These are phyloP conservation scores for Psilopsiagon aymara DNA, from an alignment of 2,113 vertebrate genomes.

Conservation along the genomic window DNA sequence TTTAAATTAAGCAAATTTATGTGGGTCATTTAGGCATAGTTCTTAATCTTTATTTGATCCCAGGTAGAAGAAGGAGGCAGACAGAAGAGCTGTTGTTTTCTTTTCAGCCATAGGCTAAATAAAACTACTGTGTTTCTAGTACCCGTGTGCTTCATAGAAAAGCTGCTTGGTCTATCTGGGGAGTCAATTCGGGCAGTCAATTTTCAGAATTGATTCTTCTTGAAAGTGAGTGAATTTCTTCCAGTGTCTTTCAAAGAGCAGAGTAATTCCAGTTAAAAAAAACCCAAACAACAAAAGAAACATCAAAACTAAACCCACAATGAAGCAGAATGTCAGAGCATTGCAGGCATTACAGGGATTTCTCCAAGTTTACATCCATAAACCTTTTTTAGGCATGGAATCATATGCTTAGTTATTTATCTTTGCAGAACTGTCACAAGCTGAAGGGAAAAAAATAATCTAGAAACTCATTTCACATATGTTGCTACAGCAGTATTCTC, in stretches of 20 bases:
- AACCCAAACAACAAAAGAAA: not conserved
- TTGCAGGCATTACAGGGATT: not conserved
- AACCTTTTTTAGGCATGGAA: not conserved
- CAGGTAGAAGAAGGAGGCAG: not conserved
- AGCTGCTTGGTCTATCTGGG: not conserved
- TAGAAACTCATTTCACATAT: rapidly evolving
- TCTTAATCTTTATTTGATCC: not conserved
- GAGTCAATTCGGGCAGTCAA: not conserved
- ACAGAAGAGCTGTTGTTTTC: not conserved
- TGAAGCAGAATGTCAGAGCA: not conserved
- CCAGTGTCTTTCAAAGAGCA: not conserved
- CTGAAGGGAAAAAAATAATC: not conserved
- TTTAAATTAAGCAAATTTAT: not conserved
- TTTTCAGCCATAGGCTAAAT: not conserved
- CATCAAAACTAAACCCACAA: not conserved
- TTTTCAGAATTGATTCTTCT: not conserved
- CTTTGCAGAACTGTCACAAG: not conserved
- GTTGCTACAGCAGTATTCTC: not conserved
- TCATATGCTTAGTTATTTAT: not conserved
- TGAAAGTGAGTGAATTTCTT: not conserved
- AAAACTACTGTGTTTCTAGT: not conserved
- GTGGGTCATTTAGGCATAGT: not conserved
- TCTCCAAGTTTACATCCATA: not conserved
- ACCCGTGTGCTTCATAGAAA: not conserved
- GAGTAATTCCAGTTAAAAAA: not conserved